Evolutionary conservation across 1,140 invertebrate genomes (phyloP).

Genomic region (Heliconius melpomene): DNA sequence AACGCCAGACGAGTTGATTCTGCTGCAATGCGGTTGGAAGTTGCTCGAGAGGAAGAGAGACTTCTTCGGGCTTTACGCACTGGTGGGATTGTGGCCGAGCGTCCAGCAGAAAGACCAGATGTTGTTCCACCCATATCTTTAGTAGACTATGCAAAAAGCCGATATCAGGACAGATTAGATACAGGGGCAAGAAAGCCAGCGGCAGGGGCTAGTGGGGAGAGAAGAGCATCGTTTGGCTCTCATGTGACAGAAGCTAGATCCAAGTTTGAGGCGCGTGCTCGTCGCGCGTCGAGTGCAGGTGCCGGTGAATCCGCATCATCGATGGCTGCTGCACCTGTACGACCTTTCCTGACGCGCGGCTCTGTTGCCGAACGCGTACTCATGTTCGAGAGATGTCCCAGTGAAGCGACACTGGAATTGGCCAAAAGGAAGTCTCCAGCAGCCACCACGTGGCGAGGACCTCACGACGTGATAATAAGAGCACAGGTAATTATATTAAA

Average conservation of each 20-base stretch:
- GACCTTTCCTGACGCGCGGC: slow-evolving; percentile 92
- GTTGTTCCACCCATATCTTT: slow-evolving; percentile 78
- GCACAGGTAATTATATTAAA: slow-evolving; percentile 35
- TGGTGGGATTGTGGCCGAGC: slow-evolving; percentile 85
- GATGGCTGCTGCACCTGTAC: slow-evolving; percentile 80
- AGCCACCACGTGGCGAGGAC: slow-evolving; percentile 83
- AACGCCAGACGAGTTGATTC: slow-evolving; percentile 64
- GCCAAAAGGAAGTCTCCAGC: slow-evolving; percentile 85
- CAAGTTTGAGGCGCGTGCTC: slow-evolving; percentile 75
- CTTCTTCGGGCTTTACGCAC: slow-evolving; percentile 90
- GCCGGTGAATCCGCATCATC: slow-evolving; percentile 69
- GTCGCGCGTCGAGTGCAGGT: slow-evolving; percentile 73
- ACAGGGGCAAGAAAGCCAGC: slow-evolving; percentile 79
- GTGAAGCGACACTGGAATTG: slow-evolving; percentile 84
- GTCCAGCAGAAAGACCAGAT: slow-evolving; percentile 67
- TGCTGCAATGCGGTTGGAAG: slow-evolving; percentile 82
- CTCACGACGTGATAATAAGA: slow-evolving; percentile 85
- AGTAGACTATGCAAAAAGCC: slow-evolving; percentile 85
- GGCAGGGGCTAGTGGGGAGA: slow-evolving; percentile 65
- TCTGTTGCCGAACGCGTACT: slow-evolving; percentile 95
- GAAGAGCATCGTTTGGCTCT: slow-evolving; percentile 70
- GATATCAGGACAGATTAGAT: slow-evolving; percentile 84
- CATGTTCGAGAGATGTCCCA: slow-evolving; percentile 95
- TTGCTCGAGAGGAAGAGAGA: slow-evolving; percentile 89
- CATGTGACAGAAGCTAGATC: slow-evolving; percentile 72